Conservation (phyloP, 2,113 vertebrate genomes). For the Dascyllus trimaculatus region DNA sequence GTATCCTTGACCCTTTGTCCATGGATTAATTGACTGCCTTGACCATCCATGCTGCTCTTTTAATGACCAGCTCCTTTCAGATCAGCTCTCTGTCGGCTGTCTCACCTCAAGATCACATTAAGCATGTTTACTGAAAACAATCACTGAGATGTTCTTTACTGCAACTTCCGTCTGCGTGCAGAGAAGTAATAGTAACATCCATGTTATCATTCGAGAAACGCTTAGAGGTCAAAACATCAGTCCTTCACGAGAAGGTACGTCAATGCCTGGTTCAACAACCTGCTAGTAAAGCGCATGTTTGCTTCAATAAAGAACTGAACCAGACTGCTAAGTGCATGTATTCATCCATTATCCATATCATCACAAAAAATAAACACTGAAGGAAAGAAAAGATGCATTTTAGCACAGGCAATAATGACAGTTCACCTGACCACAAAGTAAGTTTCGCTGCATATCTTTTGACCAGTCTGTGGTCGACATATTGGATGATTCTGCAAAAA, state of each 20-base stretch:
- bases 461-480: no score
- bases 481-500: neutral
- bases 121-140: neutral
- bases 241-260: neutral
- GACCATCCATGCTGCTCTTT: conserved; percentile 37
- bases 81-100: conserved; percentile 18
- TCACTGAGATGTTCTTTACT: neutral
- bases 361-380: neutral
- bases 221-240: conserved; percentile 2
- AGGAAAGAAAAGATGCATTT: neutral
- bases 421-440: neutral
- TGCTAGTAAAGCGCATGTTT: neutral
- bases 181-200: neutral
- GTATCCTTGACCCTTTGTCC: conserved; percentile 45
- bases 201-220: neutral
- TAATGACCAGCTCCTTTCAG: conserved; percentile 35
- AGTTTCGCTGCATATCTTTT: no score
- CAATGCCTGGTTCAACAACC: neutral
- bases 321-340: no score
- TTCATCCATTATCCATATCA: accelerated
- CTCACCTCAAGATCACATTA: conserved; percentile 10
- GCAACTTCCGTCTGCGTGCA: neutral
- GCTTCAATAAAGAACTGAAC: neutral
- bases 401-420: neutral
- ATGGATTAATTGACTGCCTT: conserved; percentile 27